Evolutionary conservation across 2,113 vertebrate genomes (phyloP), one percentile per base, ranked within the genome.

Genomic region (Myanophis thanlyinensis): DNA sequence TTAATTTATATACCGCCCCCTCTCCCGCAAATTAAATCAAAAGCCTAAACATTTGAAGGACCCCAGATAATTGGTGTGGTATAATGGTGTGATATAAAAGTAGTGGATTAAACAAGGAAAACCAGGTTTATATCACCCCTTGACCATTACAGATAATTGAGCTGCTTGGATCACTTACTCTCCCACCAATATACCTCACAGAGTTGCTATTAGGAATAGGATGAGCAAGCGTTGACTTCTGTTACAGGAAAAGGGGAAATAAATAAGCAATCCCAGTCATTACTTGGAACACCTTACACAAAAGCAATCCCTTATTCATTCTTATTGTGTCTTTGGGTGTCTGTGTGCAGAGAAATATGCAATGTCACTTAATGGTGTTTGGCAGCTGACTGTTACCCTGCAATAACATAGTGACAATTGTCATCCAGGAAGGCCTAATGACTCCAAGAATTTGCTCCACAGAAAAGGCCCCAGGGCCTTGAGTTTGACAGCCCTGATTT

Each of bases 281-380:
- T 67, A n/a, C n/a, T n/a, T n/a, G n/a, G n/a, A n/a, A n/a, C n/a
- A n/a, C n/a, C n/a, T n/a, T n/a, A n/a, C n/a, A n/a, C n/a, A n/a
- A n/a, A n/a, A n/a, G n/a, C n/a, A n/a, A n/a, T n/a, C n/a, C n/a
- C n/a, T 67, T 35, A 67, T 35, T 67, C 35, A 15, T 67, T 67
- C 30, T 35, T 67, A 35, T 67, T 35, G 30, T 67, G 30, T 67
- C 30, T 67, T 15, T 67, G 30, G 12, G 12, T 35, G 13, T 35
- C 1, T 4, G 1, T 1, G 1, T 67, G 12, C 1, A 1, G 0
- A n/a, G 12, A 35, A 67, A 67, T n/a, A 67, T 35, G 30, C 30
- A 67, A 18, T 67, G n/a, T 35, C 62, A 35, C 13, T 30, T 67
- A 15, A 67, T 67, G 1, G 30, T 67, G 13, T 30, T 35, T 35